Conservation (phyloP, 2,888 invertebrate genomes). For the Agrotis puta region DNA sequence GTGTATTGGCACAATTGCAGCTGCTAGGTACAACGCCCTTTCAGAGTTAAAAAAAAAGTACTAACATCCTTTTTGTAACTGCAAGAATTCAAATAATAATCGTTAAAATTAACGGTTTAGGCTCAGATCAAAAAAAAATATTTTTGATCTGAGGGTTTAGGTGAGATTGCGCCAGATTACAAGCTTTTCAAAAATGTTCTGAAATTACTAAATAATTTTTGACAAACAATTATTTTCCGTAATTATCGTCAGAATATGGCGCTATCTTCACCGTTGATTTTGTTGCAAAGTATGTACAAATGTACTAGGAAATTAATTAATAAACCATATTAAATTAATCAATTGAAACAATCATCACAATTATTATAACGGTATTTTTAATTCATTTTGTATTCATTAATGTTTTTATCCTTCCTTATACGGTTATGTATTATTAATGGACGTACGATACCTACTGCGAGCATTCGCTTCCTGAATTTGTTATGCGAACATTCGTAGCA, state of each 20-base stretch:
- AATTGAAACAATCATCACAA: neutral
- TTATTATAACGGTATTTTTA: neutral
- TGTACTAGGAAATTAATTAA: neutral
- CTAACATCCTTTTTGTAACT: neutral
- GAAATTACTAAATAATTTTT: too few relatives aligned
- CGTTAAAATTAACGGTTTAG: too few relatives aligned
- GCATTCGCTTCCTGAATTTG: neutral
- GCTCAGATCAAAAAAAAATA: too few relatives aligned
- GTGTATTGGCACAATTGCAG: neutral
- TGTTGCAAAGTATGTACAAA: too few relatives aligned
- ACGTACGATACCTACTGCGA: neutral
- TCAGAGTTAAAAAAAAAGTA: neutral
- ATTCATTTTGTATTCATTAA: slow-evolving; percentile 1
- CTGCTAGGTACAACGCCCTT: neutral
- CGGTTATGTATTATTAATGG: neutral
- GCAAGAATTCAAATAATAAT: neutral
- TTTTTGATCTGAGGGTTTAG: too few relatives aligned
- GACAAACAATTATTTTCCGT: too few relatives aligned
- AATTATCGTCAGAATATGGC: too few relatives aligned
- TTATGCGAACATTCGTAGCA: neutral
- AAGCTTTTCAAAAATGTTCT: too few relatives aligned
- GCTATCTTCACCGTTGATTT: too few relatives aligned
- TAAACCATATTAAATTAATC: slow-evolving; percentile 3
- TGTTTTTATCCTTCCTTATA: slow-evolving; percentile 4
- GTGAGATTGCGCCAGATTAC: too few relatives aligned